Percentiles rank a stretch among this genome's conserved stretches.
These are phyloP conservation scores for Chauna torquata DNA, from an alignment of 2,113 vertebrate species.

Conservation along the genomic window DNA sequence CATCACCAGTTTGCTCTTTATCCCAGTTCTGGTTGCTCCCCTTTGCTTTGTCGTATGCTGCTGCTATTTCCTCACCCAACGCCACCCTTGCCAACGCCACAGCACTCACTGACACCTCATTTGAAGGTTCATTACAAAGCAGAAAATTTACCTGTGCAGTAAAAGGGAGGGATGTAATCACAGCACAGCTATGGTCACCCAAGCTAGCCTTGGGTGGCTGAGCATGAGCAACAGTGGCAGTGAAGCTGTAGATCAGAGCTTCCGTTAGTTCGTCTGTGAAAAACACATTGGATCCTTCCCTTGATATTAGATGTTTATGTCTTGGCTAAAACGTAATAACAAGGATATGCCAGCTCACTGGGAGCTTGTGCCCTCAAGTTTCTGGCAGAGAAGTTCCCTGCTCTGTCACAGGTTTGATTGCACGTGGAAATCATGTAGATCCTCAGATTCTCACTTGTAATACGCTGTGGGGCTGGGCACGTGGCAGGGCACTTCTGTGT, in stretches of 20 bases:
- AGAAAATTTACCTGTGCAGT: background rate
- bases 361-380: background rate
- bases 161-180: background rate
- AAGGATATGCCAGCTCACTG: background rate
- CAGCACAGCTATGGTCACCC: background rate
- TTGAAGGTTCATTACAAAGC: background rate
- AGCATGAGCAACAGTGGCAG: background rate
- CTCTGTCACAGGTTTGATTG: background rate
- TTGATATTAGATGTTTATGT: background rate
- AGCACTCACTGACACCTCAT: background rate
- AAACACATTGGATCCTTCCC: background rate
- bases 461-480: background rate
- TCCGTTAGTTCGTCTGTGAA: background rate
- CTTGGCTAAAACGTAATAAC: background rate
- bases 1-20: background rate
- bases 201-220: background rate
- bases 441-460: background rate
- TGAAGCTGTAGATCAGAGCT: background rate
- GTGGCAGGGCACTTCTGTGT: background rate
- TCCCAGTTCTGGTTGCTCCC: background rate
- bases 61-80: background rate
- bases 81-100: background rate
- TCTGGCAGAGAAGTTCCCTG: background rate
- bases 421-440: background rate
- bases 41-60: background rate